Evolutionary conservation across 2,797 vertebrate species (phyloP), one percentile per base, ranked within the genome.

Genomic region (Crypturellus tataupa): DNA sequence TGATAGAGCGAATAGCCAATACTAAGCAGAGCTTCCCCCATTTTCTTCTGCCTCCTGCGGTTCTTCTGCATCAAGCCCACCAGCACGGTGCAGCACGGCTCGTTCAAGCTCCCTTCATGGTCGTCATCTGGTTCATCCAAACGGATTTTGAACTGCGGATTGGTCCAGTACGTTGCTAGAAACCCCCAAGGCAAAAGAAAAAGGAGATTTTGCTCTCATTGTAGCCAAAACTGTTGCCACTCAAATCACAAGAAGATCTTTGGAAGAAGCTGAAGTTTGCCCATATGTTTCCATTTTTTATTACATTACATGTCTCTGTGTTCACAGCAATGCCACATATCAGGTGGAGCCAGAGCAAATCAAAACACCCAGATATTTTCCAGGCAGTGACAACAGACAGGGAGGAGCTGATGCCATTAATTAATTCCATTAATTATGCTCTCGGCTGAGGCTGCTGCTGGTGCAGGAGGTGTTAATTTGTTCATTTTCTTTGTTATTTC

Each of bases 21-120:
- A 10, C 98, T 99, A 71, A 98, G 98, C 97, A 98, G 97, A 91
- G 96, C 98, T 94, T 98, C 98, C 11, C 99, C 99, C 5, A 97
- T 88, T 80, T 97, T 98, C 23, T 97, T 98, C 62, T 98, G 93
- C 16, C 94, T 96, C 21, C 99, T 96, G 33, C 97, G 97, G 92
- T 99, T 98, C 97, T 99, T 99, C 98, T 99, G 99, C 97, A 99
- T 98, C 86, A 99, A 96, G 29, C 98, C 99, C 31, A 99, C 94
- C 72, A 99, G 96, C 1, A 99, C 87, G 6, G 98, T 98, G 80
- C 98, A 99, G 94, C 98, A 97, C 0, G 95, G 94, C 37, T 98
- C 97, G 1, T 94, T 70, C 0, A 90, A 71, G 21, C 71, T 51
- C 40, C 96, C 98, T 1, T 97, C 96, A 0, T 98, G 98, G 95